Percentiles rank a stretch among this genome's conserved stretches.
phyloP scores from a whole-genome alignment of 2,113 vertebrate genomes.

The Takifugu flavidus region DNA sequence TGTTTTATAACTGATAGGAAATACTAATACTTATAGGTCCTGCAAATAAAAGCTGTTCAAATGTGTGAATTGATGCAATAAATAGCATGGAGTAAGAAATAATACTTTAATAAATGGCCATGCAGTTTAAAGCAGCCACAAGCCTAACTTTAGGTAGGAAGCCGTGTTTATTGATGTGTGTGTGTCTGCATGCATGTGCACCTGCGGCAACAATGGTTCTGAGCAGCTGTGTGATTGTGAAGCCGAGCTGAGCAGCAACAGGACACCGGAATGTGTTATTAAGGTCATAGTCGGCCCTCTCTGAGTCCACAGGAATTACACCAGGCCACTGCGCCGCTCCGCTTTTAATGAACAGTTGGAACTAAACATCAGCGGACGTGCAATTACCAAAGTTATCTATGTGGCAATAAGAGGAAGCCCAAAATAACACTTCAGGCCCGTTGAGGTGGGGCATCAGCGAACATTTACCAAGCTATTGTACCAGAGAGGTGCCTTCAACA shows the following conservation, averaged over 20 bases:
- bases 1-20: too few species aligned
- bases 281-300: conserved; percentile 48
- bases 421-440: conserved; percentile 41
- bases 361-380: conserved; percentile 46
- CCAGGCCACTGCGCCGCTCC: conserved; percentile 31
- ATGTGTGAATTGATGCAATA: too few species aligned
- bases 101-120: too few species aligned
- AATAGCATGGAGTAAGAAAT: too few species aligned
- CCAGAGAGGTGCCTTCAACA: too few species aligned
- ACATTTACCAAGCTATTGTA: conserved; percentile 11
- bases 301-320: conserved; percentile 57
- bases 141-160: neutral
- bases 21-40: too few species aligned
- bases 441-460: conserved; percentile 10
- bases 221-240: conserved; percentile 62
- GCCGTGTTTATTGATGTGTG: conserved; percentile 37
- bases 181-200: conserved; percentile 40
- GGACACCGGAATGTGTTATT: conserved; percentile 64
- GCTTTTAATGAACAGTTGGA: conserved; percentile 56
- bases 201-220: conserved; percentile 62
- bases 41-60: too few species aligned
- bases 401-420: conserved; percentile 45
- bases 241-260: conserved; percentile 52
- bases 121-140: too few species aligned
- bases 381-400: conserved; percentile 59